Percentiles rank a stretch among this genome's conserved stretches.
Conservation (phyloP, 64 coral and sea anemone genomes). For the Porites lutea region DNA sequence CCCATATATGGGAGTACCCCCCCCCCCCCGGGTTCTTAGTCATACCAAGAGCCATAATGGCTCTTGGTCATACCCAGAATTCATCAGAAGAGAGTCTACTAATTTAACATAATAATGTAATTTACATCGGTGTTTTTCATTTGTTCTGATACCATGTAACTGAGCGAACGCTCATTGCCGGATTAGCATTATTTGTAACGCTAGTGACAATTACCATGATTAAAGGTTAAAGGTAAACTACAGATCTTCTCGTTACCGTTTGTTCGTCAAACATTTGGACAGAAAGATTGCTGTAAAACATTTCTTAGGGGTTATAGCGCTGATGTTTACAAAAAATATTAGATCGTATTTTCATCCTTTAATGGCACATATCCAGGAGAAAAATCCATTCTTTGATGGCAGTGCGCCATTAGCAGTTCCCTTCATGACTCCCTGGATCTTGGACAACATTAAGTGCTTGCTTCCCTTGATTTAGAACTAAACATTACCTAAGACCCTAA, state of each 20-base stretch:
- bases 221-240: too few relatives aligned
- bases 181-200: too few relatives aligned
- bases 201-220: too few relatives aligned
- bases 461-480: constrained; percentile 21
- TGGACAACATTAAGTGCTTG: constrained; percentile 26
- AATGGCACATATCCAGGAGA: constrained; percentile 31
- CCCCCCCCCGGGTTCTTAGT: too few relatives aligned
- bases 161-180: too few relatives aligned
- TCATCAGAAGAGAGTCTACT: too few relatives aligned
- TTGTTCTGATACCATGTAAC: too few relatives aligned
- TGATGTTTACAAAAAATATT: background rate
- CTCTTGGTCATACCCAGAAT: too few relatives aligned
- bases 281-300: background rate
- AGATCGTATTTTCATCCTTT: constrained; percentile 1
- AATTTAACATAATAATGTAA: too few relatives aligned
- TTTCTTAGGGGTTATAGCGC: background rate
- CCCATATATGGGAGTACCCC: too few relatives aligned
- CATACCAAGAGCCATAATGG: too few relatives aligned
- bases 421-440: constrained; percentile 31
- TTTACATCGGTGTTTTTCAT: too few relatives aligned
- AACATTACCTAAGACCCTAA: background rate
- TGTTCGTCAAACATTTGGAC: background rate
- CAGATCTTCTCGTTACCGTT: background rate
- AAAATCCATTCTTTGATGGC: constrained; percentile 41
- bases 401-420: constrained; percentile 22